Conservation (phyloP, 2,797 vertebrate genomes). For the Heteromormyrus szaboi region DNA sequence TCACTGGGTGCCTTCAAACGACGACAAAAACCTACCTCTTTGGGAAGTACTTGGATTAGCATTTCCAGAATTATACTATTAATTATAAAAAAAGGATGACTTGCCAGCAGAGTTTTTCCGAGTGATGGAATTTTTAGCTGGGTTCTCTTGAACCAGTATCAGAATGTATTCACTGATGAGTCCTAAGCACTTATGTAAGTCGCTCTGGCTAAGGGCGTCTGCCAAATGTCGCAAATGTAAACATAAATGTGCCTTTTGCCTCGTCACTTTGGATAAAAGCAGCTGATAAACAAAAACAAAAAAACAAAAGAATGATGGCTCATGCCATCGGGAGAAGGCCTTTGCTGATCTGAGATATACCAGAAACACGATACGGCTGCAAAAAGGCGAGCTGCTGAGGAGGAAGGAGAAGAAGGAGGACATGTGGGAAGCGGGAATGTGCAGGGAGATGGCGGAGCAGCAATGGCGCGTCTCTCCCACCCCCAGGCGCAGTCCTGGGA, state of each 20-base stretch:
- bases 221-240: neutral
- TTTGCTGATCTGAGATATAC: neutral
- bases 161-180: neutral
- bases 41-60: neutral
- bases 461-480: neutral
- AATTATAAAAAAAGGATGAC: neutral
- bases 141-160: neutral
- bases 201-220: neutral
- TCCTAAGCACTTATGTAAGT: neutral
- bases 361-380: neutral
- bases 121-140: neutral
- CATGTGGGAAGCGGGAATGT: neutral
- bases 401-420: neutral
- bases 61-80: neutral
- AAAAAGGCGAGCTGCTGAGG: neutral
- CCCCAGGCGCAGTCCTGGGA: neutral
- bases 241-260: neutral
- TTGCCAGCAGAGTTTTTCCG: neutral
- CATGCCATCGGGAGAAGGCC: neutral
- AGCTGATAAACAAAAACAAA: neutral
- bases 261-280: neutral
- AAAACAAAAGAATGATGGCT: neutral
- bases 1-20: too few species aligned
- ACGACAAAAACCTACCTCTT: neutral
- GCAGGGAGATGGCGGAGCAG: neutral